Conservation (phyloP, 2,113 vertebrate genomes). For the Chitala chitala region DNA sequence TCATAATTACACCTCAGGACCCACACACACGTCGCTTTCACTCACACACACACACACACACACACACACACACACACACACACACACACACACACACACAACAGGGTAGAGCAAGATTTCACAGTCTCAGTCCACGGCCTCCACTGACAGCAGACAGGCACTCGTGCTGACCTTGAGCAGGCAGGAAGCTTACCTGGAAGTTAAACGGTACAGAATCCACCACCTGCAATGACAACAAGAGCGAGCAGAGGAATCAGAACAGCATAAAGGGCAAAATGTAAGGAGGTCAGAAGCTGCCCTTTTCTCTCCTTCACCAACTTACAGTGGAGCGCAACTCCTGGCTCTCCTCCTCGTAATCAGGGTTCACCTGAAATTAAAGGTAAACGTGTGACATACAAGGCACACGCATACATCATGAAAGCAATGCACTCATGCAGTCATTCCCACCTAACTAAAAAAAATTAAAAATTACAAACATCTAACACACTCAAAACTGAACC, state of each 20-base stretch:
- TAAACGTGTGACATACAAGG: neutral
- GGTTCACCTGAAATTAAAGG: slow-evolving; percentile 73
- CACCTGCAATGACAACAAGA: slow-evolving; percentile 54
- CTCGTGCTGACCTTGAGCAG: too few species aligned
- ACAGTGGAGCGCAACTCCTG: slow-evolving; percentile 85
- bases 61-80: too few species aligned
- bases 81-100: too few species aligned
- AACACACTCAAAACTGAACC: too few species aligned
- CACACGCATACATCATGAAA: too few species aligned
- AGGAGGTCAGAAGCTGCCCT: neutral
- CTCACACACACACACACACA: too few species aligned
- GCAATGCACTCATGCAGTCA: neutral
- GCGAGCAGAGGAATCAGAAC: neutral
- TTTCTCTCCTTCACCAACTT: slow-evolving; percentile 54
- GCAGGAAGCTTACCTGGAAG: slow-evolving; percentile 62
- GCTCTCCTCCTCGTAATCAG: slow-evolving; percentile 89
- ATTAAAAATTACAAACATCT: too few species aligned
- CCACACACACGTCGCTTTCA: too few species aligned
- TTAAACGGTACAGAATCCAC: slow-evolving; percentile 70
- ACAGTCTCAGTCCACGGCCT: too few species aligned
- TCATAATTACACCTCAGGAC: too few species aligned
- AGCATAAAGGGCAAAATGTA: slow-evolving; percentile 9
- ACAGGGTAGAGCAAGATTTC: too few species aligned
- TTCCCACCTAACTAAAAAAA: neutral
- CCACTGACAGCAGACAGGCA: neutral